Base-by-base conservation (phyloP, 1,140 invertebrate genomes). In the Bombus vancouverensis region DNA sequence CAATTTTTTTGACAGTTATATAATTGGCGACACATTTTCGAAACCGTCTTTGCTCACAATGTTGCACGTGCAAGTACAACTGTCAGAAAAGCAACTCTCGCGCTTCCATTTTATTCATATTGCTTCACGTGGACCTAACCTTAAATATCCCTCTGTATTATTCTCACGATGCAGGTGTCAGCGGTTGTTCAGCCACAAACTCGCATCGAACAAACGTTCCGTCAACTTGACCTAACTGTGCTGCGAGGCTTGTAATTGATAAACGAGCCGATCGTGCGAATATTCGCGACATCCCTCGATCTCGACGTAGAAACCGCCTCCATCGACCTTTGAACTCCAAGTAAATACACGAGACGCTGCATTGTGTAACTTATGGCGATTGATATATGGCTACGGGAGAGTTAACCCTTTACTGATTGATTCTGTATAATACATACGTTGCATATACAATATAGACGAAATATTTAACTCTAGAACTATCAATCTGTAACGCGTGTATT, bases 141-240 rank as follows among this genome's bases (percentile, higher is more conserved):
- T 70, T 65, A 44, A 47, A 39, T 44, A 25, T 44, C 5, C 39
- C 22, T 37, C n/a, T 82, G 59, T 44, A 86, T 76, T 83, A 83
- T 83, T 83, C 68, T 73, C 79, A 18, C 39, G 74, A 34, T 57
- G 66, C 85, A 86, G 74, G 73, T 83, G 81, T 57, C 42, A 10
- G 18, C 34, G 37, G 28, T 37, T n/a, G 47, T 57, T 74, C 8
- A 22, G 9, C 44, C 39, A 57, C 66, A 66, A 70, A 62, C 81
- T 83, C 47, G 37, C 2, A 44, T 22, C 59, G 76, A 32, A 65
- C 83, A 79, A 79, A 39, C 62, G 82, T 87, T 87, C 80, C 85
- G 74, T 83, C 86, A 87, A 87, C 81, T 84, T 79, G 82, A 79
- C 75, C 82, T 39, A 87, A 34, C 82, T 84, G 75, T 25, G 59